Conservation (phyloP, 1,140 invertebrate genomes). For the Akabosia matsudoensis region DNA sequence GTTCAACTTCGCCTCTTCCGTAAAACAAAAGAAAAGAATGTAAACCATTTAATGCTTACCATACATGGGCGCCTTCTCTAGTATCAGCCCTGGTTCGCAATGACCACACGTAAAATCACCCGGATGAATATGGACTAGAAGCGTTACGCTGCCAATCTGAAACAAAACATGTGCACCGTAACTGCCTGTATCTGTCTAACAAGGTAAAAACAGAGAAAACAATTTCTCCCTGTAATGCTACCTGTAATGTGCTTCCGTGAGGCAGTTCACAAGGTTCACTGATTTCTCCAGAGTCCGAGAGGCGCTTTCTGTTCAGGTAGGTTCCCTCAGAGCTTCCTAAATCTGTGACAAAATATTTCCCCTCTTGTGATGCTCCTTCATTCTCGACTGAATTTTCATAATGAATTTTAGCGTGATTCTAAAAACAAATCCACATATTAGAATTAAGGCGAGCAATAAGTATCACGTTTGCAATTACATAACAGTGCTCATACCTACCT, state of each 20-base stretch:
- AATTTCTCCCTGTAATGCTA: background rate
- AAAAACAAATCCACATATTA: slow-evolving; percentile 50
- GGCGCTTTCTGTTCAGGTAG: slow-evolving; percentile 69
- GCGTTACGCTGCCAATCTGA: slow-evolving; percentile 64
- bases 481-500: too few species aligned
- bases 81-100: slow-evolving; percentile 80
- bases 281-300: slow-evolving; percentile 68
- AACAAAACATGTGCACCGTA: too few species aligned
- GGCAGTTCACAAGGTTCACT: slow-evolving; percentile 61
- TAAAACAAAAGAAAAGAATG: slow-evolving; percentile 5
- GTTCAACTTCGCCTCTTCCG: too few species aligned
- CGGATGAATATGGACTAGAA: slow-evolving; percentile 81
- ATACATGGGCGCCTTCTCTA: slow-evolving; percentile 46
- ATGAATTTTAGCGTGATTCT: slow-evolving; percentile 67
- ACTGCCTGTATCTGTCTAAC: too few species aligned
- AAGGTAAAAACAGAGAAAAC: too few species aligned
- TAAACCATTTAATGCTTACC: background rate
- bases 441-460: background rate
- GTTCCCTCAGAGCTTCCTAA: slow-evolving; percentile 84
- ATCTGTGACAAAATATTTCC: slow-evolving; percentile 69
- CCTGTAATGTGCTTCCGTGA: slow-evolving; percentile 71
- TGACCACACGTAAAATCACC: slow-evolving; percentile 79
- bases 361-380: background rate
- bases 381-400: background rate
- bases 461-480: background rate